A percentile compares a stretch with the other conserved stretches of the same genome.
These are phyloP conservation scores for Uropetala carovei DNA, from an alignment of 2,888 invertebrate genomes.

Conservation along the genomic window DNA sequence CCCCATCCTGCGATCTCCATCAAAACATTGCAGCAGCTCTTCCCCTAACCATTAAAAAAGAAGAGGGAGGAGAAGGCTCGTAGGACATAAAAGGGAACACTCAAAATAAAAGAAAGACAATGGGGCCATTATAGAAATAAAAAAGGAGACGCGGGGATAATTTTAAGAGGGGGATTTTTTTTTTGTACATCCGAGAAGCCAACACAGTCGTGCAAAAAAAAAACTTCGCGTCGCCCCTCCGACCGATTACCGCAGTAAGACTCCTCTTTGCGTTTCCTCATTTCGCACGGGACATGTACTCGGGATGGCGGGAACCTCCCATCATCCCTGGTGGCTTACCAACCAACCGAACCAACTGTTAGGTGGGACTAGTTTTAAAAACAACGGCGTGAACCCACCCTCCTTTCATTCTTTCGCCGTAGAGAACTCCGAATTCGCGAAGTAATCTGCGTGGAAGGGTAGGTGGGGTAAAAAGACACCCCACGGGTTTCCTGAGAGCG, in stretches of 20 bases:
- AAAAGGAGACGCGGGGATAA: neutral
- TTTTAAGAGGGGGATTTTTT: constrained; percentile 7
- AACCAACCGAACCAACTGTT: neutral
- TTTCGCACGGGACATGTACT: constrained; percentile 23
- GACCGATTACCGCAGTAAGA: constrained; percentile 3
- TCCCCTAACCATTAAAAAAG: neutral
- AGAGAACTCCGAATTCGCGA: constrained; percentile 8
- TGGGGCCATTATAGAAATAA: constrained; percentile 49
- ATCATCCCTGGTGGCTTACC: neutral
- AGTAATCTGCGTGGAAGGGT: neutral
- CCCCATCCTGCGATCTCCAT: constrained; percentile 44
- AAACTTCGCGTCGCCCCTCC: neutral
- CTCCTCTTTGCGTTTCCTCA: neutral
- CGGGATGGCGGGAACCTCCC: neutral
- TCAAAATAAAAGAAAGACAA: constrained; percentile 61
- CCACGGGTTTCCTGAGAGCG: constrained; percentile 12
- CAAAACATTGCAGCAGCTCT: constrained; percentile 58
- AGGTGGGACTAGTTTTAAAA: neutral
- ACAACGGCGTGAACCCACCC: neutral
- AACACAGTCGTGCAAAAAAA: neutral
- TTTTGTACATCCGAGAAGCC: neutral
- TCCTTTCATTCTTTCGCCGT: neutral
- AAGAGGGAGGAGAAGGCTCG: neutral
- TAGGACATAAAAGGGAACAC: constrained; percentile 31
- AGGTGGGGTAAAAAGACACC: constrained; percentile 18